These are phyloP conservation scores for Donacobius atricapilla DNA, from an alignment of 2,113 vertebrate genomes.

Conservation along the genomic window DNA sequence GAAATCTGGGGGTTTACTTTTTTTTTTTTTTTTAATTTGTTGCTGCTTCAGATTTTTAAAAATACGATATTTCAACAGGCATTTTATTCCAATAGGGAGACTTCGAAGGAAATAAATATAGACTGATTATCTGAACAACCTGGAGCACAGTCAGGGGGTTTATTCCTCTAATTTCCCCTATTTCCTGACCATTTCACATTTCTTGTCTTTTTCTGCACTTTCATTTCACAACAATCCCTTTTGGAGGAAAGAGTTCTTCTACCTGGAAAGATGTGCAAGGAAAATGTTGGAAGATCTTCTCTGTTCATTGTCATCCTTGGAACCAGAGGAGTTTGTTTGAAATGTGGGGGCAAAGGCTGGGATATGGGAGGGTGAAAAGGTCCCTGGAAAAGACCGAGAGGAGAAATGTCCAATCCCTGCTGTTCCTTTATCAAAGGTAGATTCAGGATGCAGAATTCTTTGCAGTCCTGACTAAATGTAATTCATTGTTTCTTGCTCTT, in stretches of 20 bases:
- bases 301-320: background rate
- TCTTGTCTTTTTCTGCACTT: background rate
- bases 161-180: background rate
- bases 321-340: background rate
- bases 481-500: background rate
- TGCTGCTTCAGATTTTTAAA: background rate
- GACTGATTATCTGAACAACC: background rate
- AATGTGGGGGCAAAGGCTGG: background rate
- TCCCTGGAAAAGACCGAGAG: background rate
- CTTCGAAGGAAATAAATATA: background rate
- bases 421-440: background rate
- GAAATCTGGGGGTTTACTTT: background rate
- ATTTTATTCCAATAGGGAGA: background rate
- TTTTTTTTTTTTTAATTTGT: background rate
- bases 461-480: background rate
- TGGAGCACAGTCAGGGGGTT: background rate
- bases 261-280: background rate
- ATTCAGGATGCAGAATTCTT: background rate
- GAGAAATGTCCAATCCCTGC: background rate
- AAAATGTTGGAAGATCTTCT: background rate
- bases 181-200: background rate
- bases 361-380: background rate
- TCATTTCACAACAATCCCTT: background rate
- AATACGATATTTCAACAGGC: background rate
- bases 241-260: background rate